A percentile compares a stretch with the other conserved stretches of the same genome.
phyloP scores from a whole-genome alignment of 2,113 vertebrate species.

The Rhizomys pruinosus region DNA sequence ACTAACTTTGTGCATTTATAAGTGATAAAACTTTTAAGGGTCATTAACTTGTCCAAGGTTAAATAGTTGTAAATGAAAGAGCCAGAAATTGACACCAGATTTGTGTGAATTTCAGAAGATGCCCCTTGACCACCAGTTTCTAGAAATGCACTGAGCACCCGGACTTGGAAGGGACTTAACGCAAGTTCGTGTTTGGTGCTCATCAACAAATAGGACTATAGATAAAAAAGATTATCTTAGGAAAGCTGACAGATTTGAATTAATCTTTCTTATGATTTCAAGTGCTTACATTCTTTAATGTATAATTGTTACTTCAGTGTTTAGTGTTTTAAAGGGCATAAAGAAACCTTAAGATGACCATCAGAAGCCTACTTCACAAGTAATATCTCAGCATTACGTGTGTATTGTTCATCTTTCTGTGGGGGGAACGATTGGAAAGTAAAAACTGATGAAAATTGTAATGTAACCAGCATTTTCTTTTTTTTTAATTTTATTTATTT shows the following conservation, averaged over 20 bases:
- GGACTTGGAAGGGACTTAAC: neutral
- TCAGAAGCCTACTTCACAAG: neutral
- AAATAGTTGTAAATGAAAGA: conserved; percentile 8
- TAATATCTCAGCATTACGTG: conserved; percentile 28
- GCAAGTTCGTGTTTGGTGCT: neutral
- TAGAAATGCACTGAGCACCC: too few relatives aligned
- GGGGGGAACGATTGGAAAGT: neutral
- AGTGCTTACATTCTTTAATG: neutral
- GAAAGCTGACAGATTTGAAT: conserved; percentile 8
- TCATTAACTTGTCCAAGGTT: neutral
- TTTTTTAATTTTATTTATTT: too few relatives aligned
- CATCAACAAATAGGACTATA: neutral
- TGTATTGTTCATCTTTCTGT: neutral
- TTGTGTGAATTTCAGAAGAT: too few relatives aligned
- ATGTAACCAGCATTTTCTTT: neutral
- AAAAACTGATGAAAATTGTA: neutral
- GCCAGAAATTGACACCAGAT: conserved; percentile 47
- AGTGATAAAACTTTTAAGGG: neutral
- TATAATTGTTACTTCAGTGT: neutral
- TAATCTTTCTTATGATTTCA: conserved; percentile 12
- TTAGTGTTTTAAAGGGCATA: neutral
- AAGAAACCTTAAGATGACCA: neutral
- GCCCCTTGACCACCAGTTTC: too few relatives aligned
- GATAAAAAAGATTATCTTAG: neutral
- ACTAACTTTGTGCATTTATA: neutral